Percentiles rank a stretch among this genome's conserved stretches.
These are phyloP conservation scores for Bovichtus diacanthus DNA, from an alignment of 2,797 vertebrate species.

Conservation along the genomic window DNA sequence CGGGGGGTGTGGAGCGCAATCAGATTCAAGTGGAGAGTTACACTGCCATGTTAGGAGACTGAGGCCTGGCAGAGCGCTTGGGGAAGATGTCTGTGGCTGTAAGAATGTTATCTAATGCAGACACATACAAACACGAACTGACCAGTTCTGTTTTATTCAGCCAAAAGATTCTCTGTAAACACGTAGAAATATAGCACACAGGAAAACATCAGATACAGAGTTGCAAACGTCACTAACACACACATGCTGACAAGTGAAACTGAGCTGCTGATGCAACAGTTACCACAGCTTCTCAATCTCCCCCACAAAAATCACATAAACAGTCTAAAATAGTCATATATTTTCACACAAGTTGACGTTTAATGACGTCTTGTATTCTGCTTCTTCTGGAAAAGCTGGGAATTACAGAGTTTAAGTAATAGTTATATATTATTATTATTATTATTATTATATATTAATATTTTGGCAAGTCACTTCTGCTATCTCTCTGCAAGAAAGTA, in stretches of 20 bases:
- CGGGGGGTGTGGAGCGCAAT: slow-evolving; percentile 72
- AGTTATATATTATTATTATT: not conserved
- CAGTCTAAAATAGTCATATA: not conserved
- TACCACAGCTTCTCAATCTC: not conserved
- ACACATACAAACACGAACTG: slow-evolving; percentile 11
- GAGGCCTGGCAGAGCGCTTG: slow-evolving; percentile 51
- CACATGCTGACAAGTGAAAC: not conserved
- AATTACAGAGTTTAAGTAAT: not conserved
- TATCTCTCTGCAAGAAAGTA: not conserved
- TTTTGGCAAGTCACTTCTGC: not conserved
- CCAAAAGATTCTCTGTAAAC: slow-evolving; percentile 6
- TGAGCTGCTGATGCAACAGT: slow-evolving; percentile 26
- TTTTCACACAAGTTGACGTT: not conserved
- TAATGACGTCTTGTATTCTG: not conserved
- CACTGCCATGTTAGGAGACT: slow-evolving; percentile 60
- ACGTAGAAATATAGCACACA: too few species aligned
- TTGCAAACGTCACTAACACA: not conserved
- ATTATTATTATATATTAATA: too few species aligned
- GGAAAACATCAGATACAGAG: not conserved
- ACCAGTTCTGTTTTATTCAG: not conserved
- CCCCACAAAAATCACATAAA: too few species aligned
- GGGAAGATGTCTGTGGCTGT: slow-evolving; percentile 55
- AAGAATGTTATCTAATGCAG: slow-evolving; percentile 59
- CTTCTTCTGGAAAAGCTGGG: not conserved
- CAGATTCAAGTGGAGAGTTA: slow-evolving; percentile 51